These are phyloP conservation scores for Stramonita haemastoma DNA, from an alignment of 2,888 invertebrate species.

Conservation along the genomic window DNA sequence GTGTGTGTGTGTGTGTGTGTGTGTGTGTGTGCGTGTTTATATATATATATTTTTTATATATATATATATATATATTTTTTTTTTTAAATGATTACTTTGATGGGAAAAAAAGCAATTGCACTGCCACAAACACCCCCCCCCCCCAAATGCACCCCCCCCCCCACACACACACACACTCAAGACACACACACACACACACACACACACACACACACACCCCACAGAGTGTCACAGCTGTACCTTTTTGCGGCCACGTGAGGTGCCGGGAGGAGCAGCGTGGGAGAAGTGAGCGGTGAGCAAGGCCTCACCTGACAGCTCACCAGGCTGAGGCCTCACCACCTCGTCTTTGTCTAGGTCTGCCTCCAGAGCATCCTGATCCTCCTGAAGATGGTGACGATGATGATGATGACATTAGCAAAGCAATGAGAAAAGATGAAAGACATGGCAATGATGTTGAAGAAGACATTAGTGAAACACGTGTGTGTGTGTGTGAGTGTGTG, in stretches of 20 bases:
- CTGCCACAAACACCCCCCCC: too few species aligned
- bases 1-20: too few species aligned
- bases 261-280: constrained; percentile 37
- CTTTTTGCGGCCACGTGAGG: constrained; percentile 51
- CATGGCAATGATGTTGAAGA: too few species aligned
- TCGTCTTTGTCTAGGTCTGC: constrained; percentile 80
- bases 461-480: neutral
- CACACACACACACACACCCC: constrained; percentile 6
- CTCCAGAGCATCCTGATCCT: constrained; percentile 79
- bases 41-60: too few species aligned
- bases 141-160: too few species aligned
- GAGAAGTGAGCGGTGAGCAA: constrained; percentile 64
- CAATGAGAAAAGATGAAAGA: neutral
- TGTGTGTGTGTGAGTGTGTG: too few species aligned
- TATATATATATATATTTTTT: too few species aligned
- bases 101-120: too few species aligned
- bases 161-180: neutral
- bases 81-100: too few species aligned
- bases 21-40: too few species aligned
- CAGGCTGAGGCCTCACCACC: constrained; percentile 67
- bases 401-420: neutral
- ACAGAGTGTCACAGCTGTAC: constrained; percentile 40
- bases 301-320: constrained; percentile 75
- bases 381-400: constrained; percentile 59
- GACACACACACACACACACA: constrained; percentile 11